These are phyloP conservation scores for Xerus rutilus DNA, from an alignment of 2,797 vertebrate species.

Conservation along the genomic window DNA sequence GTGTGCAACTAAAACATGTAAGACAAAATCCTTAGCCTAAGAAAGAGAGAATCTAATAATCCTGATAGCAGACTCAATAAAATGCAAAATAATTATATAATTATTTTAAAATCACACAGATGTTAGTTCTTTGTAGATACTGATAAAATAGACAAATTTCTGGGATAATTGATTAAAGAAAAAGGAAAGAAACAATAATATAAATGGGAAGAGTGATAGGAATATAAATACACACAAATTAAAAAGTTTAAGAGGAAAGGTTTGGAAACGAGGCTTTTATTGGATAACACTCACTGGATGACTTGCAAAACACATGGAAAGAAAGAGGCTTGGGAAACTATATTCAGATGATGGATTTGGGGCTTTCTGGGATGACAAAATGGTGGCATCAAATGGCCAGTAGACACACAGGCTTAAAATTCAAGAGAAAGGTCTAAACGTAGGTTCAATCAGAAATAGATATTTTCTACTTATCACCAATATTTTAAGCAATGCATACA, in stretches of 20 bases:
- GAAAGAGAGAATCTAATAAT: neutral
- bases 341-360: neutral
- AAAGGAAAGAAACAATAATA: neutral
- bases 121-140: neutral
- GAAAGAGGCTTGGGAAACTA: neutral
- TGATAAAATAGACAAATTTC: neutral
- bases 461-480: neutral
- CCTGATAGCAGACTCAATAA: neutral
- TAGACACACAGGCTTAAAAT: neutral
- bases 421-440: neutral
- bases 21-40: neutral
- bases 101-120: neutral
- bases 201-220: neutral
- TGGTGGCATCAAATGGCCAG: neutral
- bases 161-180: neutral
- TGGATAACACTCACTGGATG: neutral
- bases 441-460: neutral
- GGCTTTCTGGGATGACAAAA: neutral
- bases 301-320: neutral
- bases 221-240: neutral
- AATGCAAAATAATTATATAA: neutral
- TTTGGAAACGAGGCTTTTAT: neutral
- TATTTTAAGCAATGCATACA: neutral
- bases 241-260: neutral
- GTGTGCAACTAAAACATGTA: neutral